Evolutionary conservation across 2,888 invertebrate genomes (phyloP), one percentile per base, ranked within the genome.

Genomic region (Cephus sareptanus): DNA sequence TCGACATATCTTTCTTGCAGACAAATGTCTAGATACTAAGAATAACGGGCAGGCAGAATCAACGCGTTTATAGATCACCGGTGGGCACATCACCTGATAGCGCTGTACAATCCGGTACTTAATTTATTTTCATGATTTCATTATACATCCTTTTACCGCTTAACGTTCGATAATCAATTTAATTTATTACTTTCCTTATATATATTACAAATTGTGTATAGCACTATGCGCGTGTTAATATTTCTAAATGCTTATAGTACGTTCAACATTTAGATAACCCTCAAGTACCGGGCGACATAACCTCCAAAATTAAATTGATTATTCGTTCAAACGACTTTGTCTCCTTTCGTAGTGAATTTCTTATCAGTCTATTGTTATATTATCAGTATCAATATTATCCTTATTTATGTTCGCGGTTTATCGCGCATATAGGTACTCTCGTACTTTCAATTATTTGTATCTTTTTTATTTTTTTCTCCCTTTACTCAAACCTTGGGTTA

Each of bases 21-120:
- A 90, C 84, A 88, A 88, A 83, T 88, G 82, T 91, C 87, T 91
- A 90, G 89, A 91, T 86, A 87, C 90, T 91, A 91, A 90, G 89
- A 89, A 90, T 89, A 91, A 90, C 85, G 90, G 90, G 84, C 89
- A 90, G 89, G 90, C 91, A 85, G 91, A 90, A 90, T 91, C 91
- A 87, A 91, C 91, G 87, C 89, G 86, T 90, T 91, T 91, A 88
- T 91, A 91, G 88, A 89, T 87, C 88, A 89, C 85, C 90, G 87
- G 83, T 87, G 89, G 90, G 89, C 87, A 56, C 56, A 86, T 86
- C 85, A 84, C 84, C 88, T 88, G 89, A 89, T 89, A 89, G 87
- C 84, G 90, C 90, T 90, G 89, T 90, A 87, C 85, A 56, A 87
- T 83, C 89, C 85, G 91, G 91, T 91, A 91, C 81, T 88, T 88